Evolutionary conservation across 2,113 vertebrate species (phyloP).

Genomic region (Todiramphus saurophagus): DNA sequence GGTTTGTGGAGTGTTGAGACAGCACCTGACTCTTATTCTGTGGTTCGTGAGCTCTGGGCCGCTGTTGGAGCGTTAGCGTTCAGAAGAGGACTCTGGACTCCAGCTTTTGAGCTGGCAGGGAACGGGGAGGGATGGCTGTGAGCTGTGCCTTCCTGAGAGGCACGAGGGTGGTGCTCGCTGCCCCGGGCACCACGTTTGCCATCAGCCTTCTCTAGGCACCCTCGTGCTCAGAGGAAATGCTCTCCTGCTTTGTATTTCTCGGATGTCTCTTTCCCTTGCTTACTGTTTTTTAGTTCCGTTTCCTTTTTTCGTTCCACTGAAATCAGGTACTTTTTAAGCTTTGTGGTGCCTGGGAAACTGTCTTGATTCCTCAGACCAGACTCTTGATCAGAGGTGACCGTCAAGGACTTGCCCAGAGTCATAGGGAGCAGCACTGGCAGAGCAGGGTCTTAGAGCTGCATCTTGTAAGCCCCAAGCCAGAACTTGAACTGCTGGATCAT

Average conservation of each 20-base stretch:
- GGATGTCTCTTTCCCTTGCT: neutral
- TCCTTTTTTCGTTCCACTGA: neutral
- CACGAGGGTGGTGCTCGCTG: neutral
- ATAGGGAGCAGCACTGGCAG: neutral
- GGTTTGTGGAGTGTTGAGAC: neutral
- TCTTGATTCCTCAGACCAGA: neutral
- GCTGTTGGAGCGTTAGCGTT: neutral
- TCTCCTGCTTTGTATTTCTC: neutral
- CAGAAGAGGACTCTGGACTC: neutral
- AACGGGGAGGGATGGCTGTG: neutral
- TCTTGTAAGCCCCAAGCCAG: neutral
- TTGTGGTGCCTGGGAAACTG: neutral
- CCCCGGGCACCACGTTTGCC: neutral
- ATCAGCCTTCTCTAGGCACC: neutral
- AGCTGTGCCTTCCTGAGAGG: neutral
- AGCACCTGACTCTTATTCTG: neutral
- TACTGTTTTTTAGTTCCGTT: neutral
- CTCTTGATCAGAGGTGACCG: neutral
- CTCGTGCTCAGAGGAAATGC: fast-evolving
- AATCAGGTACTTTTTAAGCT: neutral
- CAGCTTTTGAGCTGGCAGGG: too few relatives aligned
- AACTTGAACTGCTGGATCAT: neutral
- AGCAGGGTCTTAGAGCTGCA: neutral
- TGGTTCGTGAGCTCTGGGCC: neutral
- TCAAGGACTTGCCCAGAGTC: neutral